Conservation (phyloP, 2,888 invertebrate species). For the Autographa gamma region DNA sequence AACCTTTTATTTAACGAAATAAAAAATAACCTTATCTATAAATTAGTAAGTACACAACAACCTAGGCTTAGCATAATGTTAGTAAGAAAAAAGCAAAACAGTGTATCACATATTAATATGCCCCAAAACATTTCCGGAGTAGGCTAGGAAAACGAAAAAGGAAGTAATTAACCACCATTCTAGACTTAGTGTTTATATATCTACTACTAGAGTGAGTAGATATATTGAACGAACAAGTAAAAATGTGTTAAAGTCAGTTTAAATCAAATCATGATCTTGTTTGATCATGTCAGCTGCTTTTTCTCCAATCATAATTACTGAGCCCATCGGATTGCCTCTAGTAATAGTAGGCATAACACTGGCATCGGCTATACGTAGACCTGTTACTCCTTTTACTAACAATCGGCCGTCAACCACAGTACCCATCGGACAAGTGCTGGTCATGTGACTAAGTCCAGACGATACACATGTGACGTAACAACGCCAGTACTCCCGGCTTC, state of each 20-base stretch:
- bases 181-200: neutral
- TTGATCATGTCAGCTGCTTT: slow-evolving; percentile 67
- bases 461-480: slow-evolving; percentile 61
- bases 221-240: neutral
- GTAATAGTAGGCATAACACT: slow-evolving; percentile 60
- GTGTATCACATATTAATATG: neutral
- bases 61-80: neutral
- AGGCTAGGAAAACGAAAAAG: neutral
- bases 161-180: neutral
- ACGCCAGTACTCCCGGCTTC: slow-evolving; percentile 63
- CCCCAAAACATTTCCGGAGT: neutral
- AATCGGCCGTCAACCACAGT: slow-evolving; percentile 61
- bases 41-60: neutral
- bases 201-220: no score
- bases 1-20: neutral
- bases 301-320: slow-evolving; percentile 66
- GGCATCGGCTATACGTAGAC: slow-evolving; percentile 60
- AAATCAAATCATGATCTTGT: slow-evolving; percentile 42
- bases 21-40: neutral
- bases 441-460: slow-evolving; percentile 61
- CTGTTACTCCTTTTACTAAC: slow-evolving; percentile 56
- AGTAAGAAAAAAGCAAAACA: neutral
- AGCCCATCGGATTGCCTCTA: slow-evolving; percentile 57
- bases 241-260: neutral
- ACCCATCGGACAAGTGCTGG: slow-evolving; percentile 66